These are phyloP conservation scores for Notarius quadriscutis DNA, from an alignment of 2,113 vertebrate species.

Conservation along the genomic window DNA sequence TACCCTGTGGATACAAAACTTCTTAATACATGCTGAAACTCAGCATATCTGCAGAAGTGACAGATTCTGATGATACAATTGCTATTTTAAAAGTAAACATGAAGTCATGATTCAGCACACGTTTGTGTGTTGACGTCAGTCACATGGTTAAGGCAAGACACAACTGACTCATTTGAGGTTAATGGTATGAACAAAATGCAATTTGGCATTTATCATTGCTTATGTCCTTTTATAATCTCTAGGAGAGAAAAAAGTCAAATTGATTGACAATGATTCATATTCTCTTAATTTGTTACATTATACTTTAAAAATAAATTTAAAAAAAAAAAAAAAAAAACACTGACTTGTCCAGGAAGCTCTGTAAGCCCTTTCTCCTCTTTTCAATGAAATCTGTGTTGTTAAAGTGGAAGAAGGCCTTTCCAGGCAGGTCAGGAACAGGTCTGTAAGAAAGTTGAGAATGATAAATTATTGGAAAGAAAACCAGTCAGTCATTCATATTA, in stretches of 20 bases:
- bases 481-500: background rate
- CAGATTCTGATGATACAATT: background rate
- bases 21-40: constrained; percentile 1
- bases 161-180: constrained; percentile 17
- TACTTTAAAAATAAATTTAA: background rate
- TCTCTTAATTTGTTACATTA: background rate
- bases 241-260: background rate
- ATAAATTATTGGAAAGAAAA: background rate
- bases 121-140: background rate
- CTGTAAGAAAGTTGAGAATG: constrained; percentile 62
- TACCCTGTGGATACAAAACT: constrained; percentile 71
- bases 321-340: constrained; percentile 24
- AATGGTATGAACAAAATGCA: background rate
- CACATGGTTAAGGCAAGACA: background rate
- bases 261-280: background rate
- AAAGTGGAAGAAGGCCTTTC: constrained; percentile 83
- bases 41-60: background rate
- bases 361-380: constrained; percentile 84
- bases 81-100: background rate
- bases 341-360: constrained; percentile 88
- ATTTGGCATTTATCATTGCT: background rate
- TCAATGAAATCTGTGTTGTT: constrained; percentile 89
- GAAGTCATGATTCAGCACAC: background rate
- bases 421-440: constrained; percentile 89
- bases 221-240: background rate